phyloP scores from a whole-genome alignment of 2,888 invertebrate genomes.

The Yponomeuta evonymella region DNA sequence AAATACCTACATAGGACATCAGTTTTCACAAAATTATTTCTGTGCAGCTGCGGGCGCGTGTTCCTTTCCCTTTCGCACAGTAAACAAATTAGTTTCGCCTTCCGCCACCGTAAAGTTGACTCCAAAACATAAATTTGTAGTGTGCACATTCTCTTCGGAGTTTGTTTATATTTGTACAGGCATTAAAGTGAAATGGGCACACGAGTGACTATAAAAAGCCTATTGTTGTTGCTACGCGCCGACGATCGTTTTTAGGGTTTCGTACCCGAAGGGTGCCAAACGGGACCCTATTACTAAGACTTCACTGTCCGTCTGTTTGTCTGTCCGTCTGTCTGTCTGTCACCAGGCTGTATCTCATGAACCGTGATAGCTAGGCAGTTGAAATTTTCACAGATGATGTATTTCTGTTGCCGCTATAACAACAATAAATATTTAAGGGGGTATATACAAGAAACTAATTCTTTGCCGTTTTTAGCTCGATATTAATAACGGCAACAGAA shows the following conservation, averaged over 20 bases:
- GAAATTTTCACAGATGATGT: too few relatives aligned
- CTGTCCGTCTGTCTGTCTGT: too few relatives aligned
- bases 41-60: background rate
- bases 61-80: background rate
- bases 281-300: too few relatives aligned
- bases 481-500: too few relatives aligned
- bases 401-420: too few relatives aligned
- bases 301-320: too few relatives aligned
- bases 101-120: slow-evolving; percentile 1
- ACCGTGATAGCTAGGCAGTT: too few relatives aligned
- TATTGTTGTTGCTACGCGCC: slow-evolving; percentile 12
- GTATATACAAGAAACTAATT: too few relatives aligned
- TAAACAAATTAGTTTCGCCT: slow-evolving; percentile 14
- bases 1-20: background rate
- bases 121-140: slow-evolving; percentile 8
- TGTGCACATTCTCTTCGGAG: background rate
- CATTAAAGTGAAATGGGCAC: slow-evolving; percentile 12
- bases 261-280: too few relatives aligned
- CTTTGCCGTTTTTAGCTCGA: too few relatives aligned
- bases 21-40: background rate
- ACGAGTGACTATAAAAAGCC: slow-evolving; percentile 5
- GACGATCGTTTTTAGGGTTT: background rate
- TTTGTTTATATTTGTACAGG: slow-evolving; percentile 7
- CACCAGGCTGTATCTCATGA: too few relatives aligned
- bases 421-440: too few relatives aligned